Percentiles rank a stretch among this genome's conserved stretches.
These are phyloP conservation scores for Rhipidura dahli DNA, from an alignment of 2,113 vertebrate genomes.

Conservation along the genomic window DNA sequence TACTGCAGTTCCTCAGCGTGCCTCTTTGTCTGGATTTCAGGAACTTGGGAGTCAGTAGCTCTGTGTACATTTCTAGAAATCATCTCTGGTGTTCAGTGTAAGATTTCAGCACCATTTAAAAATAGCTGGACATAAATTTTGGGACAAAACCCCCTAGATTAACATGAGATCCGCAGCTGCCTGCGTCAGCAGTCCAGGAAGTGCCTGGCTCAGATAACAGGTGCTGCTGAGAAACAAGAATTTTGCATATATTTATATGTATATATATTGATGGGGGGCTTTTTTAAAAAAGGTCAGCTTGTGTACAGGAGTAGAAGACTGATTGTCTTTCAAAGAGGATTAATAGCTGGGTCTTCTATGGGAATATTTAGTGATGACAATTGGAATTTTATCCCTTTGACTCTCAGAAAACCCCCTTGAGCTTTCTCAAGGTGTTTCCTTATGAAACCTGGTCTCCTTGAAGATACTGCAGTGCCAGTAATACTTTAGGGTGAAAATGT, in stretches of 20 bases:
- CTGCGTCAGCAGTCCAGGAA: not conserved
- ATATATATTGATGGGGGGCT: not conserved
- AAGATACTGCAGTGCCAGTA: not conserved
- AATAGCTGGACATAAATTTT: not conserved
- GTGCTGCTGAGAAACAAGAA: not conserved
- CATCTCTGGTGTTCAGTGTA: not conserved
- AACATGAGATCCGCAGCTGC: not conserved
- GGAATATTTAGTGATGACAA: not conserved
- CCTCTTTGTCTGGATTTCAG: not conserved
- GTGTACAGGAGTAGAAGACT: not conserved
- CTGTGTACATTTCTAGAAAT: not conserved
- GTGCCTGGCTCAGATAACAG: not conserved
- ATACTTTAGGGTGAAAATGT: not conserved
- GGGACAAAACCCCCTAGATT: not conserved
- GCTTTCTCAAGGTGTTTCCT: not conserved
- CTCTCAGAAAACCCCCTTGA: fast-evolving
- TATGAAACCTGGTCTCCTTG: not conserved
- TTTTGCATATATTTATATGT: no score
- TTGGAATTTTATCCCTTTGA: not conserved
- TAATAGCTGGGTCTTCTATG: not conserved
- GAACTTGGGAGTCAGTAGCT: not conserved
- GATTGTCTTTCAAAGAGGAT: not conserved
- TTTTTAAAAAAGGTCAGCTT: not conserved
- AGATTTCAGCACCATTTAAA: not conserved
- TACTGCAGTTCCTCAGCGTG: not conserved